A percentile compares a stretch with the other conserved stretches of the same genome.
These are phyloP conservation scores for Laupala kohalensis DNA, from an alignment of 1,140 invertebrate species.

Conservation along the genomic window DNA sequence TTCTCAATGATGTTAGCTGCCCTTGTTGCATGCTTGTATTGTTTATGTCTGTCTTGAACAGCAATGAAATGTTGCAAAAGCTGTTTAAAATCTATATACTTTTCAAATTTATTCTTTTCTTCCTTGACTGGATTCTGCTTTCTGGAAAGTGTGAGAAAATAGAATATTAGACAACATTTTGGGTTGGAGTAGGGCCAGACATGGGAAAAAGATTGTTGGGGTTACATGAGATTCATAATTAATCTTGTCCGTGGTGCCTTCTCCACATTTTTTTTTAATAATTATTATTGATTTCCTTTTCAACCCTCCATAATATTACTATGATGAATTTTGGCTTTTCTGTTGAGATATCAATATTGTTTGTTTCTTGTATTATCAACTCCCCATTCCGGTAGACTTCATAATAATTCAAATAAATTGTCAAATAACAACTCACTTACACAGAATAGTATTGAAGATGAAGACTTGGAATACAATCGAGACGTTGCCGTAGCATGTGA, in stretches of 20 bases:
- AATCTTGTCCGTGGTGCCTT: no score
- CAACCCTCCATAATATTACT: no score
- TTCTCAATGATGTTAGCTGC: slow-evolving; percentile 24
- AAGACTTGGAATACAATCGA: slow-evolving; percentile 74
- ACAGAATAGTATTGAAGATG: slow-evolving; percentile 23
- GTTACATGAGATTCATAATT: no score
- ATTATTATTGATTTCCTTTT: no score
- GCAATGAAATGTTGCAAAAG: slow-evolving; percentile 46
- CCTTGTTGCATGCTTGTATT: slow-evolving; percentile 35
- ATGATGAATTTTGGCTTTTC: no score
- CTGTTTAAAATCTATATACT: slow-evolving; percentile 43
- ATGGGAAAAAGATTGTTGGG: no score
- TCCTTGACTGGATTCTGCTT: slow-evolving; percentile 15
- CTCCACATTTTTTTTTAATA: no score
- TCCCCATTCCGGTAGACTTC: no score
- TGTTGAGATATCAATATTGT: no score
- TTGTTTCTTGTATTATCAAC: no score
- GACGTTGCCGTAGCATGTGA: slow-evolving; percentile 66
- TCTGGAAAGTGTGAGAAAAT: neutral
- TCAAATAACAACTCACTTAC: neutral
- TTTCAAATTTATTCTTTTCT: slow-evolving; percentile 20
- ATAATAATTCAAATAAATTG: neutral
- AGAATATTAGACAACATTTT: no score
- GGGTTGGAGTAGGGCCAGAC: no score
- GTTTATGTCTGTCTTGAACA: slow-evolving; percentile 48